These are phyloP conservation scores for Mandrillus leucophaeus DNA, from an alignment of 2,113 vertebrate species.

Conservation along the genomic window DNA sequence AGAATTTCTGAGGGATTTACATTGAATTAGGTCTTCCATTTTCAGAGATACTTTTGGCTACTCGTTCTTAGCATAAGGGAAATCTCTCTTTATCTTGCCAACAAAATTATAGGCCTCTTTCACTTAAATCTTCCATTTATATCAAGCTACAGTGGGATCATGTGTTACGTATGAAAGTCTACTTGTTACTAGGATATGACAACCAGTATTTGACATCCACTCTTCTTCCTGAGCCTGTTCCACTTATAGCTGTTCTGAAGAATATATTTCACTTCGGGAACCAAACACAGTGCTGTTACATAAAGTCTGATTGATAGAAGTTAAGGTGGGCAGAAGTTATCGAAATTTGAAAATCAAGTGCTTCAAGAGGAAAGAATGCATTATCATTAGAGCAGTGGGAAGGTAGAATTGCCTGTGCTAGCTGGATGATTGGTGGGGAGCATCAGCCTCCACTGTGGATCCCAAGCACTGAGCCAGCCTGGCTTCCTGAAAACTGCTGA, in stretches of 20 bases:
- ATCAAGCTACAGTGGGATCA: conserved; percentile 2
- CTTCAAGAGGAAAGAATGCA: conserved; percentile 77
- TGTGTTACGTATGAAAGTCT: conserved; percentile 59
- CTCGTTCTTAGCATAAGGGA: not conserved
- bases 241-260: conserved; percentile 80
- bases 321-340: conserved; percentile 84
- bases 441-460: not conserved
- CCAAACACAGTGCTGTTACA: conserved; percentile 72
- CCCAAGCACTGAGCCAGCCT: not conserved
- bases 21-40: not conserved
- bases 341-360: conserved; percentile 75
- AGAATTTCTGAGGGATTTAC: not conserved
- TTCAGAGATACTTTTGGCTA: not conserved
- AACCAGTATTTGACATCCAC: conserved; percentile 28
- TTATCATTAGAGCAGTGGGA: conserved; percentile 82
- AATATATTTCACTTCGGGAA: conserved; percentile 79
- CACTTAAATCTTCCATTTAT: conserved; percentile 39
- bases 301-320: conserved; percentile 85
- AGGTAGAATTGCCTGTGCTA: conserved; percentile 71
- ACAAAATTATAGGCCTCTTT: not conserved
- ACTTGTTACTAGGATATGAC: conserved; percentile 45
- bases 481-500: not conserved
- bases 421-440: conserved; percentile 33
- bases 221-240: conserved; percentile 73
- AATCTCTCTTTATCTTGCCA: not conserved